Evolutionary conservation across 1,140 invertebrate species (phyloP).

Genomic region (Drosophila funebris): DNA sequence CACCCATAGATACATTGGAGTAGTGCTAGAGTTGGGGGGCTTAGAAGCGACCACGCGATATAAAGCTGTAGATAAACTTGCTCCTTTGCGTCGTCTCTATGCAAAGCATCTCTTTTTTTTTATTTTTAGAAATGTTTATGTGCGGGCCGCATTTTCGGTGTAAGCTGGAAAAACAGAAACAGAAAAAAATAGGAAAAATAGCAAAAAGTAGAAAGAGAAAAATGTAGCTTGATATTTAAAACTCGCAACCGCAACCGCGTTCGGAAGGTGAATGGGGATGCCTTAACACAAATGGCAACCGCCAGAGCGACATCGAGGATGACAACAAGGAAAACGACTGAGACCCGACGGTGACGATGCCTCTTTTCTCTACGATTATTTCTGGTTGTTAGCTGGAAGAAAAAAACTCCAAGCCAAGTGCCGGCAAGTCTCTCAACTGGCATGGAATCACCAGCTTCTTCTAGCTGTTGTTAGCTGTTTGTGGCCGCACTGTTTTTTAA

Average conservation of each 20-base stretch:
- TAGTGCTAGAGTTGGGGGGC: not conserved
- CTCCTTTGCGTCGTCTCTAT: constrained; percentile 37
- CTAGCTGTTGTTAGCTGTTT: constrained; percentile 35
- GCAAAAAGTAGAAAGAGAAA: not conserved
- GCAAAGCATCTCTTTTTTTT: constrained; percentile 63
- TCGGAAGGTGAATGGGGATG: constrained; percentile 27
- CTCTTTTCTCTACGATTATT: not conserved
- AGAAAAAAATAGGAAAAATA: constrained; percentile 25
- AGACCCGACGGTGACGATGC: constrained; percentile 10
- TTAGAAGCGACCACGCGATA: too few relatives aligned
- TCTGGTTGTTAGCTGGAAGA: constrained; percentile 8
- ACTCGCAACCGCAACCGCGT: constrained; percentile 58
- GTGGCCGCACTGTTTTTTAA: constrained; percentile 64
- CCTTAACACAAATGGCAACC: constrained; percentile 5
- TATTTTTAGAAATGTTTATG: constrained; percentile 65
- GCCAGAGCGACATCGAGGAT: constrained; percentile 14
- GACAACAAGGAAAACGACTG: constrained; percentile 2
- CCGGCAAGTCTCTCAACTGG: constrained; percentile 44
- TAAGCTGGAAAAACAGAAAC: constrained; percentile 28
- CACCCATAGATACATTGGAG: not conserved
- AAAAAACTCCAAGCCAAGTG: constrained; percentile 56
- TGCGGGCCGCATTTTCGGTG: constrained; percentile 63
- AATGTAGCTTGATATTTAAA: constrained; percentile 62
- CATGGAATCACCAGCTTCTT: constrained; percentile 4
- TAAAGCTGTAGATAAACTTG: constrained; percentile 71